Base-by-base conservation (phyloP, 2,797 vertebrate genomes). In the Parauchenoglanis ngamensis region DNA sequence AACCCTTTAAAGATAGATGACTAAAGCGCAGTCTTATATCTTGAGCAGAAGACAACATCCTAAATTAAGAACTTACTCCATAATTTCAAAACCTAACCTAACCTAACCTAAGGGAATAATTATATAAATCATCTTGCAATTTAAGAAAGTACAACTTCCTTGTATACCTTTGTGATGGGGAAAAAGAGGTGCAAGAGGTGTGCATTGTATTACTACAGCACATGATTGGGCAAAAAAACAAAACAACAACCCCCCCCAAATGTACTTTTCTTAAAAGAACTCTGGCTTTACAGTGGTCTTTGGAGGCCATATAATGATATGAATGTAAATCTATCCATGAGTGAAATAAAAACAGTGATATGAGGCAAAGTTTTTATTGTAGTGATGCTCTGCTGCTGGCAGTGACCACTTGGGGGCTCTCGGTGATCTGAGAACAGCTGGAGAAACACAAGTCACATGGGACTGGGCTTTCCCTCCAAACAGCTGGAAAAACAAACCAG, bases 401-500 rank as follows among this genome's bases (percentile, higher is more conserved):
- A 84, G 86, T 85, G 79, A 54, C 67, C 86, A 86, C 59, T 78
- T 84, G 86, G 91, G 84, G 90, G 92, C 92, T 94, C 90, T 88
- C 80, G 49, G 94, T 94, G 94, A 95, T 95, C 93, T 93, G 59
- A 89, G 90, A 93, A 92, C 95, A 96, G 95, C 95, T 96, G 95
- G 92, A 94, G 95, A 94, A 96, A 95, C 94, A 95, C 88, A 72
- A 92, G 91, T 95, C 94, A 93, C 92, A 90, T 92, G 94, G 93
- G 94, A 94, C 92, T 90, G 92, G 93, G 92, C 93, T 94, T 94
- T 94, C 92, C 92, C 94, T 95, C 88, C 91, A 92, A 95, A 95
- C 95, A 96, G 95, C 95, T 96, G 95, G 94, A 89, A 91, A 95
- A 95, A 96, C 93, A 96, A 91, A 92, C 88, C 87, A 88, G 73